Evolutionary conservation across 2,113 vertebrate genomes (phyloP).

Genomic region (Collichthys lucidus): DNA sequence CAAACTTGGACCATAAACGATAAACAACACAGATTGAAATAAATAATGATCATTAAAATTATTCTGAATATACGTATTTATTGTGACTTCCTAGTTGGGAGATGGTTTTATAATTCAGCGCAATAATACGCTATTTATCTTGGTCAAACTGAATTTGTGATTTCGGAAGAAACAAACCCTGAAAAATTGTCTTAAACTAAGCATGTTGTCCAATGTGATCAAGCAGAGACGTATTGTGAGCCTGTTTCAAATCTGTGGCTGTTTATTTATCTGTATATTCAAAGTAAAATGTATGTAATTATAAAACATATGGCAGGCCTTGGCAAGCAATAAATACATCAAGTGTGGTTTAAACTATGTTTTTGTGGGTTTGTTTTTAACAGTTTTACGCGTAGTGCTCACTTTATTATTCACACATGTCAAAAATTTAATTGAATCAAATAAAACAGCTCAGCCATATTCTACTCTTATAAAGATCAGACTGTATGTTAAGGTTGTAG

Average conservation of each 20-base stretch:
- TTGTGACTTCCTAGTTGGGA: background rate
- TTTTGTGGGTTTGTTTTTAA: background rate
- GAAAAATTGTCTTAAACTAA: too few species aligned
- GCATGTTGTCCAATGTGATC: background rate
- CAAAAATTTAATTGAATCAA: background rate
- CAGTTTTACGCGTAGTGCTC: background rate
- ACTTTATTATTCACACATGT: background rate
- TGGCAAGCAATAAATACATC: background rate
- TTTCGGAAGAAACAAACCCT: too few species aligned
- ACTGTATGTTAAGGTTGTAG: background rate
- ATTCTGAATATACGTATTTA: background rate
- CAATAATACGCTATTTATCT: background rate
- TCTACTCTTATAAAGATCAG: background rate
- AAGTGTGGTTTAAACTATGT: background rate
- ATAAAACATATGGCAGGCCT: background rate
- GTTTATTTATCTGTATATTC: background rate
- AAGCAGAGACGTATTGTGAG: background rate
- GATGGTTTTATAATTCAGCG: background rate
- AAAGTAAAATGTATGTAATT: background rate
- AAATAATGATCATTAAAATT: background rate
- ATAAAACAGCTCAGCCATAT: background rate
- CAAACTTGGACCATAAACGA: background rate
- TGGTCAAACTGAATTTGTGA: background rate
- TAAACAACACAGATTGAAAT: background rate
- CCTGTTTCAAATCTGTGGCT: background rate